phyloP scores from a whole-genome alignment of 2,888 invertebrate genomes.

The Sylvicola cinctus region DNA sequence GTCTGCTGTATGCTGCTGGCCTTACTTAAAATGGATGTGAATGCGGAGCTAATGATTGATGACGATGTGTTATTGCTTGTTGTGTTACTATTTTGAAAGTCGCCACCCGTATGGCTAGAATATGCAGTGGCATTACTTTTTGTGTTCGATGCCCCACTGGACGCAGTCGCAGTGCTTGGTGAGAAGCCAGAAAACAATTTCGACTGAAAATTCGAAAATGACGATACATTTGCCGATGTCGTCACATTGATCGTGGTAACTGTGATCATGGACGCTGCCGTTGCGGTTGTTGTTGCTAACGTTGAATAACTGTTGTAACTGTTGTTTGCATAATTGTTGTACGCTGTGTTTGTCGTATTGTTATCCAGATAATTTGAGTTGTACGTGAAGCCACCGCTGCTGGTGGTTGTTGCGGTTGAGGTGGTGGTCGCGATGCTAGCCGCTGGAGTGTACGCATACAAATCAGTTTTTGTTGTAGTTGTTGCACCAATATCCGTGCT shows the following conservation, averaged over 20 bases:
- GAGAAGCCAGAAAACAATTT: no score
- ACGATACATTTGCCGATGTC: not conserved
- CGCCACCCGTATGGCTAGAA: constrained; percentile 2
- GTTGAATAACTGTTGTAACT: not conserved
- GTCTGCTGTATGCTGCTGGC: constrained; percentile 1
- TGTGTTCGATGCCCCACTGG: no score
- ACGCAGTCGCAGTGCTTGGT: no score
- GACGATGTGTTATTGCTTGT: constrained; percentile 10
- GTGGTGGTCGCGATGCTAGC: not conserved
- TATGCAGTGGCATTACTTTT: no score
- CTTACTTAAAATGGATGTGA: not conserved
- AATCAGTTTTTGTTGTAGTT: constrained; percentile 6
- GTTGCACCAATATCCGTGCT: constrained; percentile 5
- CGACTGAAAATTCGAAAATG: not conserved
- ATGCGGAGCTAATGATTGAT: constrained; percentile 12
- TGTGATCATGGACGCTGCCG: not conserved
- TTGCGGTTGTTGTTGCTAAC: not conserved
- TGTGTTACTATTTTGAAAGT: constrained; percentile 3
- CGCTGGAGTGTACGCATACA: not conserved
- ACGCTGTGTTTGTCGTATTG: not conserved
- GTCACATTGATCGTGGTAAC: not conserved
- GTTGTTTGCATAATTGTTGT: constrained; percentile 1
- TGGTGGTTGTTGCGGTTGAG: not conserved
- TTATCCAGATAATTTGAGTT: not conserved
- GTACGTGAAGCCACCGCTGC: not conserved